Evolutionary conservation across 2,797 vertebrate genomes (phyloP).

Genomic region (Myotis myotis): DNA sequence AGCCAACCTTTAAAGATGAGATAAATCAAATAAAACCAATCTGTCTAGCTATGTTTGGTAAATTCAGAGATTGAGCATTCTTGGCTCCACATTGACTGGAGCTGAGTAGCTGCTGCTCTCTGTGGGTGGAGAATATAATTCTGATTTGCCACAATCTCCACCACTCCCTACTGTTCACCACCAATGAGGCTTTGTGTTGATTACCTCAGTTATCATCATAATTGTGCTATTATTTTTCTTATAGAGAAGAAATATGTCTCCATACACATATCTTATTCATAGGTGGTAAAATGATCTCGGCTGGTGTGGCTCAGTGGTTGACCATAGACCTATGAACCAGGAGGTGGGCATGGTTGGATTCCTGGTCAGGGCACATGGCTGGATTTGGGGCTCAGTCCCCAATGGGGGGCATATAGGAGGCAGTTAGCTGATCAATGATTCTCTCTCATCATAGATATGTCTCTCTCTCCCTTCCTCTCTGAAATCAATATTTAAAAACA

Average conservation of each 20-base stretch:
- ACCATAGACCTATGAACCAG: too few species aligned
- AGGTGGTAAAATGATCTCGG: neutral
- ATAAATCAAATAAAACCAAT: neutral
- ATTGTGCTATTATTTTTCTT: neutral
- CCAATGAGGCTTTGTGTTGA: neutral
- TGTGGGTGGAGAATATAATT: neutral
- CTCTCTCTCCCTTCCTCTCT: too few species aligned
- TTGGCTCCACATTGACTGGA: neutral
- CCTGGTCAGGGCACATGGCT: too few species aligned
- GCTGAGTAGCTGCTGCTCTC: too few species aligned
- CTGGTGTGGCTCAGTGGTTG: too few species aligned
- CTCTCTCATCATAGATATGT: too few species aligned
- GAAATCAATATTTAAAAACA: neutral
- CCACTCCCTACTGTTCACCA: neutral
- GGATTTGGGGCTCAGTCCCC: too few species aligned
- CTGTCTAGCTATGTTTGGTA: neutral
- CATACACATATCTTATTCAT: neutral
- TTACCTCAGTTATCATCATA: neutral
- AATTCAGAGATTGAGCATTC: neutral
- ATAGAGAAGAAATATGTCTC: neutral
- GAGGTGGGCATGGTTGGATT: too few species aligned
- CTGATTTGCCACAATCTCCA: neutral
- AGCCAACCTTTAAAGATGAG: conserved; percentile 17
- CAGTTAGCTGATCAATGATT: too few species aligned
- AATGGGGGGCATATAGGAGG: too few species aligned